Evolutionary conservation across 2,888 invertebrate genomes (phyloP).

Genomic region (Tachystola acroxantha): DNA sequence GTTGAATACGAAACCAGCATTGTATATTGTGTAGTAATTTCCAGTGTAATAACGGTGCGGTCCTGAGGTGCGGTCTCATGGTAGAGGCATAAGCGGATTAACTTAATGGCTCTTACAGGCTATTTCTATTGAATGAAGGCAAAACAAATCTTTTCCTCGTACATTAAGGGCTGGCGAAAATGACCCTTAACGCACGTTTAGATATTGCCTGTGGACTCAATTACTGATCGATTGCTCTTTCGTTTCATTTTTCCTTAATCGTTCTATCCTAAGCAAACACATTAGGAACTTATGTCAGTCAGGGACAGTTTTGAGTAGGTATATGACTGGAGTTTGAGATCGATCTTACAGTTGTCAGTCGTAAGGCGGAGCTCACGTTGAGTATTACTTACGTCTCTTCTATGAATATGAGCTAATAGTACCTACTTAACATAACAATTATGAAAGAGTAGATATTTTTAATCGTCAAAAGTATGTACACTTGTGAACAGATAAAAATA

Average conservation of each 20-base stretch:
- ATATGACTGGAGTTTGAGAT: too few relatives aligned
- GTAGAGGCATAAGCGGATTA: slow-evolving; percentile 33
- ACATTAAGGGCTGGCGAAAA: slow-evolving; percentile 35
- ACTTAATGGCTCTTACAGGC: slow-evolving; percentile 60
- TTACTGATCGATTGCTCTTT: slow-evolving; percentile 23
- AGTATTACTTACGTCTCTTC: too few relatives aligned
- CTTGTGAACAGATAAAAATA: too few relatives aligned
- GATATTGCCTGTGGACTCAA: slow-evolving; percentile 27
- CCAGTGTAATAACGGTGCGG: not conserved
- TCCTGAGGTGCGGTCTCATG: slow-evolving; percentile 1
- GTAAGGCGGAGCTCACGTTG: too few relatives aligned
- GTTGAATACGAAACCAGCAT: slow-evolving; percentile 7
- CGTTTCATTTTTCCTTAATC: not conserved
- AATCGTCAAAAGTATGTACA: too few relatives aligned
- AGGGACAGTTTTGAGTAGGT: too few relatives aligned
- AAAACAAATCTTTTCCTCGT: slow-evolving; percentile 49
- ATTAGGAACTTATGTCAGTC: too few relatives aligned
- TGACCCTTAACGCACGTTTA: slow-evolving; percentile 22
- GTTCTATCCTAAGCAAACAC: too few relatives aligned
- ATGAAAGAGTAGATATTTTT: too few relatives aligned
- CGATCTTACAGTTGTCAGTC: too few relatives aligned
- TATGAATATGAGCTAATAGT: too few relatives aligned
- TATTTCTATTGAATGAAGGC: slow-evolving; percentile 54
- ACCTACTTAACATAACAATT: too few relatives aligned
- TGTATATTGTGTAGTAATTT: slow-evolving; percentile 6